phyloP scores from a whole-genome alignment of 2,797 vertebrate species.

The Acridotheres tristis region DNA sequence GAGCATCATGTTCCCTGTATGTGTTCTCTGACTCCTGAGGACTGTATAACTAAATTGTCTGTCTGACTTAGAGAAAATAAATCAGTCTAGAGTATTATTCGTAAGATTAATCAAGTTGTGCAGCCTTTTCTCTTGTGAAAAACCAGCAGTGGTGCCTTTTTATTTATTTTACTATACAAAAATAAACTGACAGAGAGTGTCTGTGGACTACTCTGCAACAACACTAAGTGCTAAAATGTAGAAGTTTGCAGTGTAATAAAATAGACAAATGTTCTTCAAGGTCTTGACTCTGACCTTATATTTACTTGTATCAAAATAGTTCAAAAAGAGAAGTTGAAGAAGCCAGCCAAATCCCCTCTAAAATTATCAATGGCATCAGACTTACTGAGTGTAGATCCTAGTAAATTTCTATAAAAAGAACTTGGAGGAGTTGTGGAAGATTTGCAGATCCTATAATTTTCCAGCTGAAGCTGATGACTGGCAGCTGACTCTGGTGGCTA shows the following conservation, averaged over 20 bases:
- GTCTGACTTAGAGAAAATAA: not conserved
- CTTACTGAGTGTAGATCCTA: constrained; percentile 28
- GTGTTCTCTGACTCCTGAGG: not conserved
- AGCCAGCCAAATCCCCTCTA: constrained; percentile 63
- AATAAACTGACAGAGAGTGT: constrained; percentile 23
- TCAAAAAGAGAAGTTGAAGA: constrained; percentile 47
- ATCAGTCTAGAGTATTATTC: not conserved
- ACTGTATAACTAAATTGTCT: not conserved
- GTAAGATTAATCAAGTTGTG: not conserved
- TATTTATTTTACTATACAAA: constrained; percentile 2
- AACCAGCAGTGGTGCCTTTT: not conserved
- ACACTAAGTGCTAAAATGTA: not conserved
- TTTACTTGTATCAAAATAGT: constrained; percentile 51
- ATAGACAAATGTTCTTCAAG: constrained; percentile 30
- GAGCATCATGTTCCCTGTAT: not conserved
- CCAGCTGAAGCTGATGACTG: constrained; percentile 42
- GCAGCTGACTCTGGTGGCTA: not conserved
- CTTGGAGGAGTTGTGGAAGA: constrained; percentile 43
- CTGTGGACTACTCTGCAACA: constrained; percentile 11
- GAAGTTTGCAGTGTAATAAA: not conserved
- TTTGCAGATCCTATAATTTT: constrained; percentile 61
- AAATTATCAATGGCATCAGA: constrained; percentile 69
- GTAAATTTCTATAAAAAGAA: constrained; percentile 65
- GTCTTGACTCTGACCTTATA: constrained; percentile 21
- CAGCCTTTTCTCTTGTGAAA: not conserved